Evolutionary conservation across 1,140 invertebrate genomes (phyloP).

Genomic region (Galleria mellonella): DNA sequence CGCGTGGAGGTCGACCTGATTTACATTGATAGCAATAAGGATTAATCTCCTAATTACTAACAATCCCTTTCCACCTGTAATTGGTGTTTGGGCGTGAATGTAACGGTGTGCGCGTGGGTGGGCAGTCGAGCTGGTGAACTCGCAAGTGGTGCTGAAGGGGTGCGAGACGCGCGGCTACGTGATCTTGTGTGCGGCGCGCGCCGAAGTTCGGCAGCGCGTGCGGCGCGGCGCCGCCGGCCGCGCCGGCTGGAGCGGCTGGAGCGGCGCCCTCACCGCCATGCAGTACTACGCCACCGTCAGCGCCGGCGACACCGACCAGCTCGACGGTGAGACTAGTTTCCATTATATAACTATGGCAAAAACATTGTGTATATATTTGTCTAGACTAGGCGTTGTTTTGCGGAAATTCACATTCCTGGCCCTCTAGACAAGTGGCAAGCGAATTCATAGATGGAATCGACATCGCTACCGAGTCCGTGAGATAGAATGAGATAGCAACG

Average conservation of each 20-base stretch:
- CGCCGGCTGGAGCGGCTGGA: slow-evolving; percentile 93
- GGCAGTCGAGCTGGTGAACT: slow-evolving; percentile 95
- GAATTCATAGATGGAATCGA: too few relatives aligned
- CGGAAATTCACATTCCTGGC: too few relatives aligned
- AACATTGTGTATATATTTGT: too few relatives aligned
- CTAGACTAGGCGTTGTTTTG: background rate
- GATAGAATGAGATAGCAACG: too few relatives aligned
- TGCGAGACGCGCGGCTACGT: slow-evolving; percentile 98
- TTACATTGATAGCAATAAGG: too few relatives aligned
- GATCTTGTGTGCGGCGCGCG: slow-evolving; percentile 95
- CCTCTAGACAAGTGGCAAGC: too few relatives aligned
- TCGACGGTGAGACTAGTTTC: slow-evolving; percentile 56
- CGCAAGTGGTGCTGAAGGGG: slow-evolving; percentile 96
- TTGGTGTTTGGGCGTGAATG: too few relatives aligned
- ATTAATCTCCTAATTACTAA: too few relatives aligned
- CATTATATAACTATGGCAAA: too few relatives aligned
- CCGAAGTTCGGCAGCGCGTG: slow-evolving; percentile 92
- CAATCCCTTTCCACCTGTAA: background rate
- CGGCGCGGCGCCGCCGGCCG: slow-evolving; percentile 95
- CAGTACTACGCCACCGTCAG: slow-evolving; percentile 98
- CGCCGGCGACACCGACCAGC: slow-evolving; percentile 84
- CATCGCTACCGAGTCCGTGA: too few relatives aligned
- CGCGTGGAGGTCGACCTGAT: too few relatives aligned
- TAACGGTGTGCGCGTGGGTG: slow-evolving; percentile 73
- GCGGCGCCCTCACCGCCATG: slow-evolving; percentile 96